Evolutionary conservation across 2,797 vertebrate genomes (phyloP).

Genomic region (Neosilurus hyrtlii): DNA sequence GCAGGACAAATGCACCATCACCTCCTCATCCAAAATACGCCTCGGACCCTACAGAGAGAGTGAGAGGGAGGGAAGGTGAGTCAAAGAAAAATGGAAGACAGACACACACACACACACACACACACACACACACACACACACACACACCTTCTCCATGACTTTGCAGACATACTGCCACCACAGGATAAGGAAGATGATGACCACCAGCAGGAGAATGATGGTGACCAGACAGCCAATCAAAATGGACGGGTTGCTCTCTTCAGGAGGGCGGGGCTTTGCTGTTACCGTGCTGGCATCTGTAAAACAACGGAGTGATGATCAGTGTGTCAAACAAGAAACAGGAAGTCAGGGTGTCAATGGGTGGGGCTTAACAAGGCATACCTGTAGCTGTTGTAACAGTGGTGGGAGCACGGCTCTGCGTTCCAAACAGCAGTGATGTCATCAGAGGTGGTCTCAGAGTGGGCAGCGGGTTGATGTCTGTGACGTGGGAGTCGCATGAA

Average conservation of each 20-base stretch:
- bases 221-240: slow-evolving; percentile 89
- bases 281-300: slow-evolving; percentile 63
- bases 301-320: not conserved
- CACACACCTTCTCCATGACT: slow-evolving; percentile 84
- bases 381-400: not conserved
- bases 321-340: not conserved
- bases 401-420: slow-evolving; percentile 15
- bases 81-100: not conserved
- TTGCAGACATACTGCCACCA: slow-evolving; percentile 90
- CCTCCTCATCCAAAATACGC: slow-evolving; percentile 86
- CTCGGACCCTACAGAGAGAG: slow-evolving; percentile 77
- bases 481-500: not conserved
- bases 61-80: not conserved
- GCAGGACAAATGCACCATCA: slow-evolving; percentile 84
- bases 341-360: not conserved
- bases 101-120: slow-evolving; percentile 16
- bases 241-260: slow-evolving; percentile 76
- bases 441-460: slow-evolving; percentile 33
- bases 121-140: not conserved
- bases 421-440: slow-evolving; percentile 34
- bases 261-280: slow-evolving; percentile 64
- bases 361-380: not conserved
- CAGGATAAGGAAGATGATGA: slow-evolving; percentile 87
- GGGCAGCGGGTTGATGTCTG: slow-evolving; percentile 44
- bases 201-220: slow-evolving; percentile 85